Conservation (phyloP, 2,113 vertebrate species). For the Protomyctophum bolini region DNA sequence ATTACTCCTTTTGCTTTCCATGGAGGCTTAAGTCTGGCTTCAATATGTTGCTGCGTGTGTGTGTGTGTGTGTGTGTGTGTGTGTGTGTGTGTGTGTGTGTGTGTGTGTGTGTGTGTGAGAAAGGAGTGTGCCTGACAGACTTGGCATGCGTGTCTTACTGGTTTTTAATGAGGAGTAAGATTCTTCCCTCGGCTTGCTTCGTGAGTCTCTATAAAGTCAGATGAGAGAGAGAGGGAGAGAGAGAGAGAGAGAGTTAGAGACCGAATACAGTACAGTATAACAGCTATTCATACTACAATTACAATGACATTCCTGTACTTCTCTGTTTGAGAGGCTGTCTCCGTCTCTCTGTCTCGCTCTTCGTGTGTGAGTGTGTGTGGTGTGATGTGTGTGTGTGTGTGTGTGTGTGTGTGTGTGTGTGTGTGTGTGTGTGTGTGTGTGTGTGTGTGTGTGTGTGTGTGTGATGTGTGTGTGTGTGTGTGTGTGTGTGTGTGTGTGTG, state of each 20-base stretch:
- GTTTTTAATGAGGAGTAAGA: constrained; percentile 47
- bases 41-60: background rate
- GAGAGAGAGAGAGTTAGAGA: constrained; percentile 11
- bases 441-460: no score
- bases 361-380: no score
- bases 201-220: constrained; percentile 32
- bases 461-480: no score
- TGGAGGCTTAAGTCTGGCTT: no score
- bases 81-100: constrained; percentile 16
- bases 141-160: constrained; percentile 9
- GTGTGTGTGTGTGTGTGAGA: background rate
- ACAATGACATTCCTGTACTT: constrained; percentile 25
- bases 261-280: background rate
- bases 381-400: no score
- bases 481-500: no score
- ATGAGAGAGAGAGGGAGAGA: background rate
- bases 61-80: background rate
- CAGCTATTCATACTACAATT: constrained; percentile 32
- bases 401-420: no score
- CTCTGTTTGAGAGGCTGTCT: constrained; percentile 1
- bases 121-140: constrained; percentile 31
- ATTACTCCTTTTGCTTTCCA: no score
- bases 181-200: constrained; percentile 2
- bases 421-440: no score
- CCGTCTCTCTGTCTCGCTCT: no score